A percentile compares a stretch with the other conserved stretches of the same genome.
These are phyloP conservation scores for Aleiodes sp. DNA, from an alignment of 1,140 invertebrate genomes.

Conservation along the genomic window DNA sequence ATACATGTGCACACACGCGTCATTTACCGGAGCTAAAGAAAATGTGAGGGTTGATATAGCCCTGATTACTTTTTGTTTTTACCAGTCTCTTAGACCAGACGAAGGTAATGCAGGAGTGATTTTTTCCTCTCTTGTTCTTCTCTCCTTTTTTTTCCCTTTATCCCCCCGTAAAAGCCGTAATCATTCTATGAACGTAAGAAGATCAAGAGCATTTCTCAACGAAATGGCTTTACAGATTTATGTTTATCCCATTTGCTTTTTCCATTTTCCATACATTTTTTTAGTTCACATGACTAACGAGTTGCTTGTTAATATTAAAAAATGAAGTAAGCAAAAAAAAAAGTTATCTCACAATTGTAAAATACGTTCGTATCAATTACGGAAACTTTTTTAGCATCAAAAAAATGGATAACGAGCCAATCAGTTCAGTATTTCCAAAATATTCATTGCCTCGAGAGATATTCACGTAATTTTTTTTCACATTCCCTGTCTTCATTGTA, in stretches of 20 bases:
- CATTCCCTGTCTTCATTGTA: slow-evolving; percentile 7
- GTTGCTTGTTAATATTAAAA: too few relatives aligned
- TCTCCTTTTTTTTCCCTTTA: neutral
- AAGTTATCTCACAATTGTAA: too few relatives aligned
- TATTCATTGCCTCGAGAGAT: too few relatives aligned
- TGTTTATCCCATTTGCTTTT: neutral
- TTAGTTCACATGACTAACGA: too few relatives aligned
- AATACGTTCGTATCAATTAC: too few relatives aligned
- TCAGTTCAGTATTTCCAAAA: too few relatives aligned
- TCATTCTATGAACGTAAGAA: neutral
- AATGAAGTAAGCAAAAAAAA: too few relatives aligned
- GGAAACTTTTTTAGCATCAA: too few relatives aligned
- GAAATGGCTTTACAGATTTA: neutral
- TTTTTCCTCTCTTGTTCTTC: neutral
- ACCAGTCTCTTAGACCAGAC: neutral
- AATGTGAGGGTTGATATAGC: slow-evolving; percentile 1
- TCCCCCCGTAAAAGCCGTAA: neutral
- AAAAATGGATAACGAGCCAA: too few relatives aligned
- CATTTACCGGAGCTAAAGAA: neutral
- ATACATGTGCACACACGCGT: neutral
- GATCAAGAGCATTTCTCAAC: neutral
- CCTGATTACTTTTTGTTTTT: neutral
- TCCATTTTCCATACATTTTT: too few relatives aligned
- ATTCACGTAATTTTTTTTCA: neutral
- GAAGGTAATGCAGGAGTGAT: neutral